Evolutionary conservation across 2,113 vertebrate genomes (phyloP), one percentile per base, ranked within the genome.

Genomic region (Strix aluco): DNA sequence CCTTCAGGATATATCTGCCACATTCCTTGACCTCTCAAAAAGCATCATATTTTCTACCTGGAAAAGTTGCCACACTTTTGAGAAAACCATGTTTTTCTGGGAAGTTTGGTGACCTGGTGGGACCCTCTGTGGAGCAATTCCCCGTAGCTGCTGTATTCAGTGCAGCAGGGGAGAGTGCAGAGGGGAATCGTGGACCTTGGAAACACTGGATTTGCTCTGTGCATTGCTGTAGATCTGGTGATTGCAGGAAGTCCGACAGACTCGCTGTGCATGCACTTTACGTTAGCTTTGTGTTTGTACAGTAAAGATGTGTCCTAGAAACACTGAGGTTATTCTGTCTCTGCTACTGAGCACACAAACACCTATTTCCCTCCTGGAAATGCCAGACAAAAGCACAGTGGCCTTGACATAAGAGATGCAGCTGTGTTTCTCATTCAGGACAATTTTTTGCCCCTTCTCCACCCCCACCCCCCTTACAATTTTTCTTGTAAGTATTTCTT

Each of bases 381-480:
- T 47, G 54, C 19, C 52, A 42, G 62, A 59, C n/a, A 78, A 23
- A 65, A 74, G 20, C n/a, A 36, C 58, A 42, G 32, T 63, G 16
- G 11, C 44, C 40, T 92, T 69, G n/a, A 75, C 42, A 65, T 36
- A 86, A 66, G 52, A 83, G 19, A 55, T 72, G 22, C n/a, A 86
- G 62, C 44, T 80, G n/a, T 55, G 19, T 73, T 96, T 83, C 54
- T 89, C 44, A 25, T 71, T 66, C 40, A 27, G 40, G 18, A 42
- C 58, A 46, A 13, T 44, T 83, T 80, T 80, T 52, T 94, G 12
- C 11, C 42, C 18, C 3, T 29, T 13, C 11, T 3, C 22, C 18
- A 2, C 7, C 7, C 22, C 59, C 0, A 0, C 11, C 20, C 5
- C 15, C 34, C 14, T 34, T 25, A 15, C 49, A 62, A 5, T 36